These are phyloP conservation scores for Phalacrocorax pelagicus DNA, from an alignment of 2,113 vertebrate genomes.

Conservation along the genomic window DNA sequence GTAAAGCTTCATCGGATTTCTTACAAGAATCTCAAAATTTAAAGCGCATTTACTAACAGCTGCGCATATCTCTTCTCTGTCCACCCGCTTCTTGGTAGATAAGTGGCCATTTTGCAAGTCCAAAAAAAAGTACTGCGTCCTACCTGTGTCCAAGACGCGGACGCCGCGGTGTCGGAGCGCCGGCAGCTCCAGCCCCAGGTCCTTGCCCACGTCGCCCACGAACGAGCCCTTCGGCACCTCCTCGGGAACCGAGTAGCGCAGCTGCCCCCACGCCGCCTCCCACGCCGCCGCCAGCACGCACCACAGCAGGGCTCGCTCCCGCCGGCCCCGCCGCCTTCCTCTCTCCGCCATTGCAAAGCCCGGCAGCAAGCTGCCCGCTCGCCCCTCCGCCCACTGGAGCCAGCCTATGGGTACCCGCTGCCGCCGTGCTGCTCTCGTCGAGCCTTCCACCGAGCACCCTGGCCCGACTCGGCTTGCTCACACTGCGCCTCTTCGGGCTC, in stretches of 20 bases:
- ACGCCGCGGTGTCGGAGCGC: slow-evolving; percentile 15
- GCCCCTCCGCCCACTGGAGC: no score
- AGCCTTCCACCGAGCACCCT: no score
- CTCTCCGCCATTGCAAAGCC: background rate
- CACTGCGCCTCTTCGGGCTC: no score
- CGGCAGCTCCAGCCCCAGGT: slow-evolving; percentile 60
- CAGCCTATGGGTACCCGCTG: accelerated
- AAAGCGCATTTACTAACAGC: slow-evolving; percentile 28
- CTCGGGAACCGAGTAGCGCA: slow-evolving; percentile 72
- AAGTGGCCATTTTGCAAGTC: slow-evolving; percentile 49
- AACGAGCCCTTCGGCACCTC: slow-evolving; percentile 67
- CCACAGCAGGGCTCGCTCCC: slow-evolving; percentile 20
- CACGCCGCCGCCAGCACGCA: slow-evolving; percentile 3
- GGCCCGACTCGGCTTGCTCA: no score
- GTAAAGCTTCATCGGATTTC: slow-evolving; percentile 64
- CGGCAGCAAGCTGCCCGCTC: background rate
- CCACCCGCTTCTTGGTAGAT: slow-evolving; percentile 47
- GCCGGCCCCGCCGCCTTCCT: background rate
- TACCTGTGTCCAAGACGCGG: slow-evolving; percentile 40
- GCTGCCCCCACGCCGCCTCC: slow-evolving; percentile 32
- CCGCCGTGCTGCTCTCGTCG: background rate
- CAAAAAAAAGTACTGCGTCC: slow-evolving; percentile 52
- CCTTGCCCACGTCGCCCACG: slow-evolving; percentile 72
- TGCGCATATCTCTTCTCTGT: slow-evolving; percentile 62
- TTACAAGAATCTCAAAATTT: slow-evolving; percentile 57